Evolutionary conservation across 2,113 vertebrate species (phyloP), one percentile per base, ranked within the genome.

Genomic region (Passer montanus): DNA sequence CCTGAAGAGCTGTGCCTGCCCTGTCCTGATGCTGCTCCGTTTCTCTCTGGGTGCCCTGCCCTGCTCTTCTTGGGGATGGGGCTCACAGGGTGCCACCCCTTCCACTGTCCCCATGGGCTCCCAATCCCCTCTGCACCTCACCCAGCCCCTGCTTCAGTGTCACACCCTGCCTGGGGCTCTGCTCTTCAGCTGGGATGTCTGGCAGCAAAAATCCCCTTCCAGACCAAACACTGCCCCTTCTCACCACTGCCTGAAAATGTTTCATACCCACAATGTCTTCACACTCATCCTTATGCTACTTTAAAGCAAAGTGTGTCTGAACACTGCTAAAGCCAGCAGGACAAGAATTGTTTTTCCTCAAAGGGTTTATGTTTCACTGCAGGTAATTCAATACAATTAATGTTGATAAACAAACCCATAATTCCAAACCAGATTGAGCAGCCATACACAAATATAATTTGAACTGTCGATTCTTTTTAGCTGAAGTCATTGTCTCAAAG

Each of bases 371-470:
- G 63, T 91, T 94, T 95, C 60, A 67, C 68, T 92, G 81, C 78
- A 95, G 91, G 78, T 95, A 92, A 93, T 96, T 95, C 74, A 93
- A 95, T 86, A 66, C 64, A 84, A 87, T 84, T 86, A 91, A 91
- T 88, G 64, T 28, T 93, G 81, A 95, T 78, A 94, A 88, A 86
- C 72, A 92, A 92, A 94, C 22, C 39, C 50, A 49, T 63, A 95
- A 95, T 88, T 85, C 81, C 81, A 87, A 93, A 46, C 30, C 26
- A 18, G 30, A 81, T 43, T 75, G 83, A 90, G 49, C 62, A 95
- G 78, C 27, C 14, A 1, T 49, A 16, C 33, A 31, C 68, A 67
- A 92, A 95, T 76, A 89, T 15, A 64, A 64, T 93, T 96, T 67
- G 78, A 96, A 75, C 70, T 73, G 46, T 52, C 66, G 86, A 76